Conservation (phyloP, 2,888 invertebrate species). For the Pseudoips prasinana region DNA sequence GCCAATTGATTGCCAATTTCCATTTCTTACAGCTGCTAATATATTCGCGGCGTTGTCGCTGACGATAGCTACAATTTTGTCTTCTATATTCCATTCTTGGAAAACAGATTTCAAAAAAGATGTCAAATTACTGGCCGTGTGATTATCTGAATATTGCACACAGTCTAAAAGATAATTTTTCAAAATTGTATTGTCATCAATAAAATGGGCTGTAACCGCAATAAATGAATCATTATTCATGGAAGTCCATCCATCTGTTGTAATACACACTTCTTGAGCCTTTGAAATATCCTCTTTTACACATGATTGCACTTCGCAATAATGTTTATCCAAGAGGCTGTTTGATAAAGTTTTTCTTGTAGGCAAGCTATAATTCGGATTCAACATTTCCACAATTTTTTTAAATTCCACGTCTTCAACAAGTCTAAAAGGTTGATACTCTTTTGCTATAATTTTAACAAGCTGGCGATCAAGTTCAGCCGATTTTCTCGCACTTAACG, state of each 20-base stretch:
- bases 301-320: neutral
- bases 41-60: neutral
- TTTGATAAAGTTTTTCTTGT: slow-evolving; percentile 16
- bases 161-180: neutral
- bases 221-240: neutral
- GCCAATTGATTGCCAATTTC: neutral
- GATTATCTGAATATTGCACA: neutral
- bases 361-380: slow-evolving; percentile 22
- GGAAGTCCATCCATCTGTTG: neutral
- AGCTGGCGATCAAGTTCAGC: slow-evolving; percentile 9
- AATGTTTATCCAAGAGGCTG: neutral
- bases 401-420: slow-evolving; percentile 21
- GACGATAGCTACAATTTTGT: slow-evolving; percentile 1
- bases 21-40: neutral
- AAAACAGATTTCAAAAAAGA: neutral
- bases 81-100: slow-evolving; percentile 6
- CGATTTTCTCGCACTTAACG: neutral
- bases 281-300: neutral
- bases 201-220: slow-evolving; percentile 4
- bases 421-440: slow-evolving; percentile 19
- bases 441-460: slow-evolving; percentile 11
- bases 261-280: slow-evolving; percentile 1
- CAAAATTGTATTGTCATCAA: neutral
- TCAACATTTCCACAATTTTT: slow-evolving; percentile 13
- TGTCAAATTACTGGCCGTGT: neutral